Conservation (phyloP, 2,113 vertebrate species). For the Enhydra lutris region DNA sequence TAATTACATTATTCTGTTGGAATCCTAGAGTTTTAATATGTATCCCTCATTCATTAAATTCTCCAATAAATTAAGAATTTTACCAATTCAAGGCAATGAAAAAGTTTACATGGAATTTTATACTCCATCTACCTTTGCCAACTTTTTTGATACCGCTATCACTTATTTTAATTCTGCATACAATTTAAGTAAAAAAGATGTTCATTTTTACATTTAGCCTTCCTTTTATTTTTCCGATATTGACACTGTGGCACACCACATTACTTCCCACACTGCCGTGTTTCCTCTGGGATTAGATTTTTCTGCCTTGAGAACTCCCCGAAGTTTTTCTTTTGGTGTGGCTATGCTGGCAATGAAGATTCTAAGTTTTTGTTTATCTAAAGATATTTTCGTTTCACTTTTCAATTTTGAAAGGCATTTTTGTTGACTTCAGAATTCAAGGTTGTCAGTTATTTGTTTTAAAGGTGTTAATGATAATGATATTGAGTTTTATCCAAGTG, state of each 20-base stretch:
- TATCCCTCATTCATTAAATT: background rate
- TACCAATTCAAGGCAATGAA: background rate
- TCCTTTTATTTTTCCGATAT: background rate
- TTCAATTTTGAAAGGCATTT: background rate
- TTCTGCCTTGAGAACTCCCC: background rate
- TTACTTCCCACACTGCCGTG: background rate
- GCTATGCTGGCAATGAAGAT: background rate
- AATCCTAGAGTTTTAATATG: background rate
- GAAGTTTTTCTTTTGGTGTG: background rate
- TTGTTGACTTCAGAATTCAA: background rate
- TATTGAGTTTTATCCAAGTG: background rate
- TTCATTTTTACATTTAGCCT: background rate
- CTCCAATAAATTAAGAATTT: background rate
- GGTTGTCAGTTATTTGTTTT: background rate
- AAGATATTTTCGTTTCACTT: background rate
- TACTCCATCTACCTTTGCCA: background rate
- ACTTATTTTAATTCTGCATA: background rate
- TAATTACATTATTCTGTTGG: background rate
- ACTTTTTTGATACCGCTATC: background rate
- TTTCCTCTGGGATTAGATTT: background rate
- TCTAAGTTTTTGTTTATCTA: background rate
- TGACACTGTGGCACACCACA: background rate
- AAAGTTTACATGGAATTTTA: background rate
- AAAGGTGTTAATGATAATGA: background rate
- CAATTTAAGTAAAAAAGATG: background rate